These are phyloP conservation scores for Gila orcuttii DNA, from an alignment of 2,113 vertebrate genomes.

Conservation along the genomic window DNA sequence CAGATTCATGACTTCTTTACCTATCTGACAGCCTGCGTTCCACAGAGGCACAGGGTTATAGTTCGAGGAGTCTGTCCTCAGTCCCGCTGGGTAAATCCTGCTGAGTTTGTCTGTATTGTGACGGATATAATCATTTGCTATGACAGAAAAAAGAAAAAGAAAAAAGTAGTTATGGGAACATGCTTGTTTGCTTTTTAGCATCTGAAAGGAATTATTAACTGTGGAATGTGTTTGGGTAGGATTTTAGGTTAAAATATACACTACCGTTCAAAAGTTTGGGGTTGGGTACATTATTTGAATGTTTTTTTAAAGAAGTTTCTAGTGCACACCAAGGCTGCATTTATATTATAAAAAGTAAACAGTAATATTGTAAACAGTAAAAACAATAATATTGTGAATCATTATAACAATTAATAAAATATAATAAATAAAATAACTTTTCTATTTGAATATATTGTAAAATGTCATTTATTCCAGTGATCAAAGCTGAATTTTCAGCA, in stretches of 20 bases:
- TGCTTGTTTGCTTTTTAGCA: background rate
- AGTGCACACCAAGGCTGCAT: background rate
- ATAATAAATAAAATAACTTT: background rate
- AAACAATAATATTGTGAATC: background rate
- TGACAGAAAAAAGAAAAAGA: background rate
- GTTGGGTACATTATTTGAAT: too few relatives aligned
- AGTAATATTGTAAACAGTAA: background rate
- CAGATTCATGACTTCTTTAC: conserved; percentile 65
- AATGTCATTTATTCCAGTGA: too few relatives aligned
- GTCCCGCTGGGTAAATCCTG: conserved; percentile 87
- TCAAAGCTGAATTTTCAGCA: too few relatives aligned
- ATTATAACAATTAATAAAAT: background rate
- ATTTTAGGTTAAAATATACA: background rate
- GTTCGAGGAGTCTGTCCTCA: conserved; percentile 92
- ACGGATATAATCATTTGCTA: conserved; percentile 81
- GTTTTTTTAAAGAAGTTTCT: too few relatives aligned
- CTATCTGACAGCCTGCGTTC: conserved; percentile 92
- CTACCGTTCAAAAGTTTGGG: background rate
- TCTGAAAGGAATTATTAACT: background rate
- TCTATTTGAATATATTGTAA: background rate
- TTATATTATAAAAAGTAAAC: background rate
- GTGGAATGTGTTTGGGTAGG: background rate
- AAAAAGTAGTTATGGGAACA: background rate
- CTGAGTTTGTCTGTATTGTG: conserved; percentile 88
- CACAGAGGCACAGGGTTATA: conserved; percentile 89